Evolutionary conservation across 2,113 vertebrate genomes (phyloP).

Genomic region (Callithrix jacchus): DNA sequence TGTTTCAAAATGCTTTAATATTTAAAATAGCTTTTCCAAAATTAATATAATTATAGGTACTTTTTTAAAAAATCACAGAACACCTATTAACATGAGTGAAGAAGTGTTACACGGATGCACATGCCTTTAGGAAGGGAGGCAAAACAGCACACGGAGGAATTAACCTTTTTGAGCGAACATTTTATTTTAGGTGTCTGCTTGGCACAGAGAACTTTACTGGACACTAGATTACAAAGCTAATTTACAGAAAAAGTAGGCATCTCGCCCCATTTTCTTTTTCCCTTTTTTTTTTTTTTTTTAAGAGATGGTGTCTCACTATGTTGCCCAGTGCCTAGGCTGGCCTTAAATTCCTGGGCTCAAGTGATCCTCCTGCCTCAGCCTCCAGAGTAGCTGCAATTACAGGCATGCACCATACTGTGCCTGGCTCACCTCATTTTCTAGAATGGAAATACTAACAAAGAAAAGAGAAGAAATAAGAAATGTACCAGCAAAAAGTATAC

Average conservation of each 20-base stretch:
- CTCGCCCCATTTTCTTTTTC: background rate
- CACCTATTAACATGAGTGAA: background rate
- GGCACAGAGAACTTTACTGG: background rate
- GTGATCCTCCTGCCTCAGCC: background rate
- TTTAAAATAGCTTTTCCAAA: conserved; percentile 18
- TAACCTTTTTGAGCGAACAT: background rate
- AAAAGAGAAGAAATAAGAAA: background rate
- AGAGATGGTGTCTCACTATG: background rate
- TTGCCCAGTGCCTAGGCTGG: background rate
- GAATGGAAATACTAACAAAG: background rate
- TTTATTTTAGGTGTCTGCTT: background rate
- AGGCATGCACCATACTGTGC: background rate
- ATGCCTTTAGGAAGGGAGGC: background rate
- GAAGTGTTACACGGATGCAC: background rate
- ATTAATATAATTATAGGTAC: background rate
- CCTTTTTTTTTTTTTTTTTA: background rate
- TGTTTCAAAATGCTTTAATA: too few relatives aligned
- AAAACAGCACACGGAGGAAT: background rate
- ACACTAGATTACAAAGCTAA: background rate
- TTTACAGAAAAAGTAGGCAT: background rate
- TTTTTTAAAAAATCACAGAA: background rate
- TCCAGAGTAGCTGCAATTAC: background rate
- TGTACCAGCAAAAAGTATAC: background rate
- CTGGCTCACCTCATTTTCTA: background rate
- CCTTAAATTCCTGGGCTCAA: background rate